Base-by-base conservation (phyloP, 2,888 invertebrate genomes). In the Cylindroiulus punctatus region DNA sequence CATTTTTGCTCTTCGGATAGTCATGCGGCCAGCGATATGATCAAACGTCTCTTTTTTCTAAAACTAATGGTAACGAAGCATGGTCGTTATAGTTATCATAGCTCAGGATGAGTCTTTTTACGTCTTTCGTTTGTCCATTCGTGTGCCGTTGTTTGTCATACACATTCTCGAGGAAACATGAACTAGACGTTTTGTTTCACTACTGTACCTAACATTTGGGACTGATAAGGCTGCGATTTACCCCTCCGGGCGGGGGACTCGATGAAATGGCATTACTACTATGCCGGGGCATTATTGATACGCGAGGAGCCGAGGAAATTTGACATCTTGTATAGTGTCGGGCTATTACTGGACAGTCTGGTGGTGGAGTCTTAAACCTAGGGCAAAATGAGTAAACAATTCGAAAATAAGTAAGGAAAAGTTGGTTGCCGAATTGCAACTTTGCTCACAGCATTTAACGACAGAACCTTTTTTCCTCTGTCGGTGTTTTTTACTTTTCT, bases 391-490 rank as follows among this genome's bases (percentile, higher is more conserved):
- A 10, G n/a, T 65, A 8, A 26, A 22, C 1, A 22, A 26, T 65
- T 65, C 22, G 65, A 65, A 65, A 22, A 65, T 65, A 65, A 65
- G 65, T 22, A 65, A 65, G n/a, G 65, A 65, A 2, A 65, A 65
- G 22, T 65, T 10, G 65, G 65, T 65, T 65, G 65, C 65, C 22
- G 17, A 22, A n/a, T n/a, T 26, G 65, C 65, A 65, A 65, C 65
- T 65, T 65, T 65, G 65, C 65, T 65, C 65, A 65, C 65, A 65
- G 65, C 65, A 65, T 65, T 44, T 57, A 65, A 65, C 22, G 65
- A 26, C 65, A 65, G 65, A 65, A 4, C 7, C n/a, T 65, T 17
- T 19, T 52, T 52, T 65, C n/a, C n/a, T 57, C 65, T 65, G 65
- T 65, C 65, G 5, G n/a, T 2, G 12, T 2, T 52, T 52, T 52